phyloP scores from a whole-genome alignment of 1,140 invertebrate species.

The Trachymyrmex septentrionalis region DNA sequence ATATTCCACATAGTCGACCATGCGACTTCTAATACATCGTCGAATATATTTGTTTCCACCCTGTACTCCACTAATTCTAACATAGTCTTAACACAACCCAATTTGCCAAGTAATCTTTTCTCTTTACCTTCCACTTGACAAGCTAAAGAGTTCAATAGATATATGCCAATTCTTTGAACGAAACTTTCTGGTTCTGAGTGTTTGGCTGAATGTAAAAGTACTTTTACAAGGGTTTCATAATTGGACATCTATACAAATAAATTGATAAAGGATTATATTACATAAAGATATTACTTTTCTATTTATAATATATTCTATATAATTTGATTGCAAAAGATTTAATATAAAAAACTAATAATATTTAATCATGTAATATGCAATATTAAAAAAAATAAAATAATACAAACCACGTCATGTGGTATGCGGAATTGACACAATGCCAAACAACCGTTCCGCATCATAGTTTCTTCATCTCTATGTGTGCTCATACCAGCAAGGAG shows the following conservation, averaged over 20 bases:
- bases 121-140: conserved; percentile 98
- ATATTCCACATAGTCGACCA: conserved; percentile 99
- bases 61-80: conserved; percentile 93
- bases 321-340: neutral
- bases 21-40: conserved; percentile 98
- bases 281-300: neutral
- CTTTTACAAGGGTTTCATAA: conserved; percentile 94
- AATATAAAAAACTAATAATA: neutral
- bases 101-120: conserved; percentile 95
- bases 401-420: conserved; percentile 96
- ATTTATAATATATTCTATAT: neutral
- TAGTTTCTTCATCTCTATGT: conserved; percentile 94
- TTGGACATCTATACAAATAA: conserved; percentile 88
- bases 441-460: conserved; percentile 98
- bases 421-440: conserved; percentile 98
- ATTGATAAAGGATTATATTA: neutral
- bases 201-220: conserved; percentile 94
- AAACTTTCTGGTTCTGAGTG: conserved; percentile 95
- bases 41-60: conserved; percentile 91
- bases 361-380: neutral
- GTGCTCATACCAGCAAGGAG: conserved; percentile 95
- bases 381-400: conserved; percentile 71
- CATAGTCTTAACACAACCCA: conserved; percentile 96
- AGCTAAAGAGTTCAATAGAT: conserved; percentile 97
- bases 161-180: conserved; percentile 97